A percentile compares a stretch with the other conserved stretches of the same genome.
These are phyloP conservation scores for Colaptes auratus DNA, from an alignment of 2,113 vertebrate genomes.

Conservation along the genomic window DNA sequence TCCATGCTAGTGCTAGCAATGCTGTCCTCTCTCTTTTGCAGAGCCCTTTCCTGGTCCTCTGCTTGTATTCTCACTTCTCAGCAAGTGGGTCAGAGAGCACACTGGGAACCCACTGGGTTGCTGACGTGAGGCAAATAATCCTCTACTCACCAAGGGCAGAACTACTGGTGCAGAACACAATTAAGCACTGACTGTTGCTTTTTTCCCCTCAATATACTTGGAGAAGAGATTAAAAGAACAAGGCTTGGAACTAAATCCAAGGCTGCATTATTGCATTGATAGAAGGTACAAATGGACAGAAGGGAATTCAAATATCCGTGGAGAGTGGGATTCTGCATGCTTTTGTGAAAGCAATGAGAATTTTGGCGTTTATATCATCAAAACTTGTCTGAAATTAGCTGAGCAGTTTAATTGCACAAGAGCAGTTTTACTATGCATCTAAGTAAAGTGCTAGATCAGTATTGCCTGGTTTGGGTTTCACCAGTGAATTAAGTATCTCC, in stretches of 20 bases:
- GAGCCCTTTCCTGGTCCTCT: not conserved
- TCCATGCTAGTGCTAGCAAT: not conserved
- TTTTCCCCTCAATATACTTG: not conserved
- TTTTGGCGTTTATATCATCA: not conserved
- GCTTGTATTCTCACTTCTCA: not conserved
- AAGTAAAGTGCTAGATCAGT: not conserved
- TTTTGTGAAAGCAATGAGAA: not conserved
- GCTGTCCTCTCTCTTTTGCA: not conserved
- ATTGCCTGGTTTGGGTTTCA: not conserved
- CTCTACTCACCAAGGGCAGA: not conserved
- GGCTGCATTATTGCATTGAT: not conserved
- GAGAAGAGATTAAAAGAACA: conserved; percentile 34
- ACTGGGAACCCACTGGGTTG: not conserved
- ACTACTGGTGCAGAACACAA: conserved; percentile 16
- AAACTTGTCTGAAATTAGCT: not conserved
- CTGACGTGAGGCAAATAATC: not conserved
- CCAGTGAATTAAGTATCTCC: not conserved
- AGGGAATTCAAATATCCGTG: not conserved
- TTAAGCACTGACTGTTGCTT: conserved; percentile 16
- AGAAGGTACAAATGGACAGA: not conserved
- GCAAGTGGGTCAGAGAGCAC: not conserved
- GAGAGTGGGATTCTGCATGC: not conserved
- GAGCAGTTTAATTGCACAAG: not conserved
- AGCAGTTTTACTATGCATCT: not conserved
- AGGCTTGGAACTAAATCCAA: conserved; percentile 22